Conservation (phyloP, 2,888 invertebrate species). For the Parochlus steinenii region DNA sequence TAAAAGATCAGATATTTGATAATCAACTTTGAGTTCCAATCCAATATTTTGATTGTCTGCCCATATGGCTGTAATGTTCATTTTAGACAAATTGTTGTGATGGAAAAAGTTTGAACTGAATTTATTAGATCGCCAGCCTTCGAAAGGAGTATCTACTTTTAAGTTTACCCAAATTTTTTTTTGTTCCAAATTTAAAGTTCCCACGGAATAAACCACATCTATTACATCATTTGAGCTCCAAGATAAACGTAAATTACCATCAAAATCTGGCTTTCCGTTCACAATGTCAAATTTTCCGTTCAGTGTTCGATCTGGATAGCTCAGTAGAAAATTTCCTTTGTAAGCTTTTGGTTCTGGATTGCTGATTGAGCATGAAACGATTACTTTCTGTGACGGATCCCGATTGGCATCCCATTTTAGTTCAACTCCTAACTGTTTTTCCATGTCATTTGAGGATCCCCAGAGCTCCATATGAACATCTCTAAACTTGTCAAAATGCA, state of each 20-base stretch:
- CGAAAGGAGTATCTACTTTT: conserved; percentile 38
- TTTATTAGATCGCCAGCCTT: conserved; percentile 39
- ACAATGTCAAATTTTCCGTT: conserved; percentile 46
- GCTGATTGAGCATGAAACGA: conserved; percentile 36
- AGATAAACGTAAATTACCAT: conserved; percentile 38
- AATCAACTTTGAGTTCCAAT: conserved; percentile 36
- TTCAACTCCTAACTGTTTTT: conserved; percentile 51
- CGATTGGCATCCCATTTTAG: conserved; percentile 77
- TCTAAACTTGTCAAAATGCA: conserved; percentile 61
- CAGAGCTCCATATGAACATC: conserved; percentile 55
- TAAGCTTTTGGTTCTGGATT: conserved; percentile 43
- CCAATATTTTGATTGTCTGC: conserved; percentile 40
- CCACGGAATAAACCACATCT: conserved; percentile 40
- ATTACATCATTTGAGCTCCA: conserved; percentile 54
- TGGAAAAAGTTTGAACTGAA: conserved; percentile 35
- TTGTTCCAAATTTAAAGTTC: conserved; percentile 35
- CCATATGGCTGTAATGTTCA: conserved; percentile 41
- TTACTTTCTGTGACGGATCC: conserved; percentile 57
- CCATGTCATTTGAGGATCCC: conserved; percentile 38
- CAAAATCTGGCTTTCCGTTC: conserved; percentile 24
- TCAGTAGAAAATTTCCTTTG: conserved; percentile 43
- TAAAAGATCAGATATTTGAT: conserved; percentile 27
- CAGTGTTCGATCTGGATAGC: conserved; percentile 60
- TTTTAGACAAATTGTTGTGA: conserved; percentile 31
- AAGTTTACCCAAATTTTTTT: conserved; percentile 28